Evolutionary conservation across 2,888 invertebrate genomes (phyloP).

Genomic region (Ethmia dodecea): DNA sequence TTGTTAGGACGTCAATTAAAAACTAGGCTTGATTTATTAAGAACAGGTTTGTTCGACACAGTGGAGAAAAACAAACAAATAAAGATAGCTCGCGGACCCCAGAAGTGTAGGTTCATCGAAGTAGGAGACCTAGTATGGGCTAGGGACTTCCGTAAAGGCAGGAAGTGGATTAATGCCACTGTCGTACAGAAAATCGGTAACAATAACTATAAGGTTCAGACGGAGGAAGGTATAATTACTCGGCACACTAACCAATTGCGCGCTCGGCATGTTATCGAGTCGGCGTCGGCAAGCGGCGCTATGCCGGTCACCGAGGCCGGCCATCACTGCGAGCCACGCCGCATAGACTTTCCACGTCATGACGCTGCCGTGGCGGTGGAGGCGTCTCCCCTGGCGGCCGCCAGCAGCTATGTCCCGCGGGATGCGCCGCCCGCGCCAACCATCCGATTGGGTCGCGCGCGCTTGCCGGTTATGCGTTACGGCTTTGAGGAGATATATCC

Average conservation of each 20-base stretch:
- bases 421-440: too few relatives aligned
- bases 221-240: neutral
- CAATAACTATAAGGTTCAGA: neutral
- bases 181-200: neutral
- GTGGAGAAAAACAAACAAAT: neutral
- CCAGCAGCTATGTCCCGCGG: too few relatives aligned
- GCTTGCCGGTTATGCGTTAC: too few relatives aligned
- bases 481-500: too few relatives aligned
- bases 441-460: too few relatives aligned
- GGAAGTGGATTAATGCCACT: neutral
- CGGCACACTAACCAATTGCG: conserved; percentile 1
- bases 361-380: too few relatives aligned
- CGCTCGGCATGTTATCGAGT: neutral
- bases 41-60: neutral
- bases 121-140: neutral
- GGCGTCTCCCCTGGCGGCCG: too few relatives aligned
- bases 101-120: neutral
- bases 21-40: conserved; percentile 5
- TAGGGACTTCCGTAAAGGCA: neutral
- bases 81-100: neutral
- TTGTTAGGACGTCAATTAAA: conserved; percentile 8
- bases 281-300: neutral
- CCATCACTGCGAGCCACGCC: too few relatives aligned
- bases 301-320: too few relatives aligned
- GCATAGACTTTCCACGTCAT: too few relatives aligned